Percentiles rank a stretch among this genome's conserved stretches.
Conservation (phyloP, 37 sponge, comb jelly and placozoan genomes). For the Spongilla lacustris region DNA sequence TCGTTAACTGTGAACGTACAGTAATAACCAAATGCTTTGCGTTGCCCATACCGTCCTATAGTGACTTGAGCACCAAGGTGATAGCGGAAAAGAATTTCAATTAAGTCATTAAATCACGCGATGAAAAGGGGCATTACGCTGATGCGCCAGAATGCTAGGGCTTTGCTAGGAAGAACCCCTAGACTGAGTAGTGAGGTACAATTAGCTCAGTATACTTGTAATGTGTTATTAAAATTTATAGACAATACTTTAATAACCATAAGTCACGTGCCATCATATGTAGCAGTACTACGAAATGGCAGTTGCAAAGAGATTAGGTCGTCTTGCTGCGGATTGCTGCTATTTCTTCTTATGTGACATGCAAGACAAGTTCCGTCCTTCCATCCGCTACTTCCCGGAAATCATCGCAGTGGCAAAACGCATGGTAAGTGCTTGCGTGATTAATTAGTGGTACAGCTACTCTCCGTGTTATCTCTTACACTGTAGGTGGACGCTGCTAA, state of each 20-base stretch:
- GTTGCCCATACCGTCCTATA: too few species aligned
- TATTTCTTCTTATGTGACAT: conserved; percentile 98
- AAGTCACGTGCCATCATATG: not conserved
- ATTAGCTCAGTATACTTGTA: too few species aligned
- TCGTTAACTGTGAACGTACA: too few species aligned
- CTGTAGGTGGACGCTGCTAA: conserved; percentile 87
- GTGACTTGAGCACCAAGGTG: too few species aligned
- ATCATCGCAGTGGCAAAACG: conserved; percentile 86
- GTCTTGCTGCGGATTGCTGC: conserved; percentile 67
- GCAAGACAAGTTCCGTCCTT: conserved; percentile 98
- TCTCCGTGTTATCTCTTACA: not conserved
- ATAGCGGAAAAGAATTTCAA: too few species aligned
- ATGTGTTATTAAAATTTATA: too few species aligned
- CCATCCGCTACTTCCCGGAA: conserved; percentile 93
- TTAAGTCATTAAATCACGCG: too few species aligned
- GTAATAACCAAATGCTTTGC: too few species aligned
- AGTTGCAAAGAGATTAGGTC: conserved; percentile 65
- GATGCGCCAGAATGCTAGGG: too few species aligned
- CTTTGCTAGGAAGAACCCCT: too few species aligned
- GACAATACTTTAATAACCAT: not conserved
- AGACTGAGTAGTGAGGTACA: too few species aligned
- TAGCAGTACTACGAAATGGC: not conserved
- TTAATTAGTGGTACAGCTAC: not conserved
- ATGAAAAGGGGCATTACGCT: too few species aligned
- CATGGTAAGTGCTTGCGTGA: conserved; percentile 59